These are phyloP conservation scores for Cebidichthys violaceus DNA, from an alignment of 2,113 vertebrate genomes.

Conservation along the genomic window DNA sequence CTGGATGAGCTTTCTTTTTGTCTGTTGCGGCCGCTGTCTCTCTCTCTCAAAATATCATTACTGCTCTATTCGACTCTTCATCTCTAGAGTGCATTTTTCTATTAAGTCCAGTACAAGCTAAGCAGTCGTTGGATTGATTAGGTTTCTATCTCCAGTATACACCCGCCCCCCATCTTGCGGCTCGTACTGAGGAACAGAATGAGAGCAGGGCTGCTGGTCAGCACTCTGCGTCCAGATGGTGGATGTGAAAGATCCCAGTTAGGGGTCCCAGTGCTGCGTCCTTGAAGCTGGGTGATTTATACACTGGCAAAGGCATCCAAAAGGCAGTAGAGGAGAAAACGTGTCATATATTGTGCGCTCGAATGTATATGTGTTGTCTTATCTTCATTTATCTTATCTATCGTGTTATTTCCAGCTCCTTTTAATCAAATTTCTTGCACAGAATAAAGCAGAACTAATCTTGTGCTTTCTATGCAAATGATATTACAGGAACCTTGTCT, in stretches of 20 bases:
- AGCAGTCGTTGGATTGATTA: conserved; percentile 53
- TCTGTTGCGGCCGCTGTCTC: conserved; percentile 10
- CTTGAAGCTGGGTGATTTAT: conserved; percentile 82
- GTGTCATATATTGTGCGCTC: conserved; percentile 35
- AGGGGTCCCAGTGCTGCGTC: conserved; percentile 79
- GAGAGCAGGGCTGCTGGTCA: conserved; percentile 78
- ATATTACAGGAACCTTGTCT: conserved; percentile 11
- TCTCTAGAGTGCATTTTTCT: conserved; percentile 43
- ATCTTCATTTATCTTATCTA: conserved; percentile 9
- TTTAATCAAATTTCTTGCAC: conserved; percentile 18
- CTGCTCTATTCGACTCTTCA: conserved; percentile 19
- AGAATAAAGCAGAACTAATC: conserved; percentile 3
- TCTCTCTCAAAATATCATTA: conserved; percentile 47
- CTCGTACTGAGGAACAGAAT: conserved; percentile 68
- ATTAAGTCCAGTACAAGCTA: conserved; percentile 32
- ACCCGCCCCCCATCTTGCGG: conserved; percentile 34
- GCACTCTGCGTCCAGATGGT: conserved; percentile 82
- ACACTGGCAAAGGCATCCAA: conserved; percentile 73
- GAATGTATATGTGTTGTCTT: background rate
- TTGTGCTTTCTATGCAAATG: conserved; percentile 42
- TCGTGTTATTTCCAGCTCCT: background rate
- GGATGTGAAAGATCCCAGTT: conserved; percentile 81
- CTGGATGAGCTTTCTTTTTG: conserved; percentile 64
- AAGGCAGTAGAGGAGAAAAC: conserved; percentile 65
- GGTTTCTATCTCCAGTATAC: conserved; percentile 41